These are phyloP conservation scores for Sweltsa coloradensis DNA, from an alignment of 1,140 invertebrate genomes.

Conservation along the genomic window DNA sequence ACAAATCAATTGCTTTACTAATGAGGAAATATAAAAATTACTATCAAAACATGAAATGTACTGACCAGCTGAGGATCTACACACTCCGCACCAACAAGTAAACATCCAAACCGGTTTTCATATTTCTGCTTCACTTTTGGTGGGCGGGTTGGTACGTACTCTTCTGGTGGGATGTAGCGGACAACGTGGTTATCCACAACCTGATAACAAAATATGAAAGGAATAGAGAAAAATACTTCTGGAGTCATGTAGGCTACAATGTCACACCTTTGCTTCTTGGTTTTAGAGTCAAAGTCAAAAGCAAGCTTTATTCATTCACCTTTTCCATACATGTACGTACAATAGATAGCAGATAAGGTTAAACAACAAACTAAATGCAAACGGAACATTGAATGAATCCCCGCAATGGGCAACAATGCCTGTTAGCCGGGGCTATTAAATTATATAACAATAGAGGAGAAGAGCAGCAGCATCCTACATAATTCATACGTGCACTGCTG, in stretches of 20 bases:
- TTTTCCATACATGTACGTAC: constrained; percentile 1
- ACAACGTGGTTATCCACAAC: constrained; percentile 93
- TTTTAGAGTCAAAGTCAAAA: too few relatives aligned
- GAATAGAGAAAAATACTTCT: too few relatives aligned
- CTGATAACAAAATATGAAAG: constrained; percentile 35
- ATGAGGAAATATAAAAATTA: constrained; percentile 10
- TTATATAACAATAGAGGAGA: not conserved
- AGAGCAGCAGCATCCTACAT: not conserved
- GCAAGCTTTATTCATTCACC: too few relatives aligned
- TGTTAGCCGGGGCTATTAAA: not conserved
- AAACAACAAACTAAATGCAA: constrained; percentile 4
- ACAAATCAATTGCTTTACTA: too few relatives aligned
- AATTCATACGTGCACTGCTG: not conserved
- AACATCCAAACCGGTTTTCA: constrained; percentile 43
- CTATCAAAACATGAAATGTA: not conserved
- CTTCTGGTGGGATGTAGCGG: constrained; percentile 76
- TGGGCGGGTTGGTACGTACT: constrained; percentile 46
- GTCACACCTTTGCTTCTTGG: too few relatives aligned
- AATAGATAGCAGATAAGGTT: not conserved
- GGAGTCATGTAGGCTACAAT: too few relatives aligned
- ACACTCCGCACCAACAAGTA: constrained; percentile 83
- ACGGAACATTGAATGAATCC: constrained; percentile 8
- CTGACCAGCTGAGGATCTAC: constrained; percentile 60
- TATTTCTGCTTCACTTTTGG: constrained; percentile 29
- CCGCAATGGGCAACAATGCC: not conserved